Evolutionary conservation across 1,140 invertebrate genomes (phyloP).

Genomic region (Drosophila trapezifrons): DNA sequence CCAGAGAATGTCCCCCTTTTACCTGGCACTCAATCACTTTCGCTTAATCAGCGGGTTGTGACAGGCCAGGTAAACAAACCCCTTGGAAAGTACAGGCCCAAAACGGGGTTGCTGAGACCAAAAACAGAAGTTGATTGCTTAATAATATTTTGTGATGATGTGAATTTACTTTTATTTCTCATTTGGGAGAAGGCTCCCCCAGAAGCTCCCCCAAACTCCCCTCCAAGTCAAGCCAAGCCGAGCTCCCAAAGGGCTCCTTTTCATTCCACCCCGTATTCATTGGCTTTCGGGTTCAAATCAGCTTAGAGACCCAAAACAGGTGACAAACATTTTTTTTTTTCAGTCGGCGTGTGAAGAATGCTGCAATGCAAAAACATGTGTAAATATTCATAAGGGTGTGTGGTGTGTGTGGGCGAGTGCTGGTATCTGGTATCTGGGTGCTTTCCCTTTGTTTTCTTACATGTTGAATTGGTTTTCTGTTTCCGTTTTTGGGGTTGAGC

Average conservation of each 20-base stretch:
- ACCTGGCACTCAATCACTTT: constrained; percentile 71
- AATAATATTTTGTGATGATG: constrained; percentile 83
- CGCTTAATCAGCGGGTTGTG: constrained; percentile 69
- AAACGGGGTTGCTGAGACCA: constrained; percentile 34
- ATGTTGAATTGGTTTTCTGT: constrained; percentile 55
- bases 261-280: constrained; percentile 42
- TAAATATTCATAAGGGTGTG: constrained; percentile 70
- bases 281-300: constrained; percentile 68
- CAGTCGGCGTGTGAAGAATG: constrained; percentile 41
- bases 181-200: constrained; percentile 65
- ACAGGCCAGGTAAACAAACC: constrained; percentile 32
- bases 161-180: constrained; percentile 82
- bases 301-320: constrained; percentile 58
- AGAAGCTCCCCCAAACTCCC: constrained; percentile 6
- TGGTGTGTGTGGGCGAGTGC: constrained; percentile 21
- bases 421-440: constrained; percentile 35
- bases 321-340: constrained; percentile 45
- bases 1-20: neutral
- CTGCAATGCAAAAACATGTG: constrained; percentile 66
- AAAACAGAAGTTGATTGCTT: constrained; percentile 77
- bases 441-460: constrained; percentile 53
- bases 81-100: constrained; percentile 48
- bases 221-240: neutral
- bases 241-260: constrained; percentile 16
- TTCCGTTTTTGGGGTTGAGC: constrained; percentile 40